phyloP scores from a whole-genome alignment of 2,888 invertebrate genomes.

The Elmis aenea region DNA sequence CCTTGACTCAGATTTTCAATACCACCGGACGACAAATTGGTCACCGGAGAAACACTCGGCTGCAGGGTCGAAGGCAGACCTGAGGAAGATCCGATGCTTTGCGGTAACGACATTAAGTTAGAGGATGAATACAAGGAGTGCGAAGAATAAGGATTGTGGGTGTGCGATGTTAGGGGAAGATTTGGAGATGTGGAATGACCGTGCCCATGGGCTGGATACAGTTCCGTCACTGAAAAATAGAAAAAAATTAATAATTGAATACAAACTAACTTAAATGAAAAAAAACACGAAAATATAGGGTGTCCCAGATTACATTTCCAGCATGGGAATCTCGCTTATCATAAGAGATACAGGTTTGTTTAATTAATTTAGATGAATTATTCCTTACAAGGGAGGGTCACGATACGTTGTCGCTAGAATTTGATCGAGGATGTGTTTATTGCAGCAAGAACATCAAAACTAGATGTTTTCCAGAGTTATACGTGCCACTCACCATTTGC shows the following conservation, averaged over 20 bases:
- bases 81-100: conserved; percentile 44
- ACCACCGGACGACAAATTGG: conserved; percentile 2
- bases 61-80: conserved; percentile 27
- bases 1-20: conserved; percentile 15
- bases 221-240: conserved; percentile 39
- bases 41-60: conserved; percentile 24
- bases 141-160: conserved; percentile 37
- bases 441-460: too few relatives aligned
- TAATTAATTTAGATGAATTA: too few relatives aligned
- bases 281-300: too few relatives aligned
- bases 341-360: too few relatives aligned
- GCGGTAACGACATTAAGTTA: conserved; percentile 45
- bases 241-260: conserved; percentile 1
- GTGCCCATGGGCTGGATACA: conserved; percentile 43
- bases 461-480: too few relatives aligned
- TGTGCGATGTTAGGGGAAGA: conserved; percentile 35
- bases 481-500: too few relatives aligned
- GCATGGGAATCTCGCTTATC: too few relatives aligned
- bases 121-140: conserved; percentile 43
- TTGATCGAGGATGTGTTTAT: too few relatives aligned
- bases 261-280: too few relatives aligned
- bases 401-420: too few relatives aligned
- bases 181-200: conserved; percentile 44
- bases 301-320: too few relatives aligned
- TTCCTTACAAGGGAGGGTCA: too few relatives aligned